These are phyloP conservation scores for Argynnis bischoffii DNA, from an alignment of 2,888 invertebrate genomes.

Conservation along the genomic window DNA sequence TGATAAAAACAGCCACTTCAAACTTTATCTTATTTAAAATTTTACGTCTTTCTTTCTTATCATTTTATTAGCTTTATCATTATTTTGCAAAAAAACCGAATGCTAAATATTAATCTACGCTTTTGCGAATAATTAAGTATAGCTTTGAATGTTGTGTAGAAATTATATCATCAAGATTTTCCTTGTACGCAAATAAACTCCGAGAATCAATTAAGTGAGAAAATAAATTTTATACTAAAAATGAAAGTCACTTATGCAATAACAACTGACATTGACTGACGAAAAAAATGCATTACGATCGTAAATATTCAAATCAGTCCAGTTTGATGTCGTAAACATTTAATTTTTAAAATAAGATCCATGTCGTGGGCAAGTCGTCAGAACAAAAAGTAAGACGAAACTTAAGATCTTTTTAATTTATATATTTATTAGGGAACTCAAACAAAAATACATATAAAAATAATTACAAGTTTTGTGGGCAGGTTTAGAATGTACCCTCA, in stretches of 20 bases:
- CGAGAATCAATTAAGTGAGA: not conserved
- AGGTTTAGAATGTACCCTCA: too few relatives aligned
- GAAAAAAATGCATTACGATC: constrained; percentile 15
- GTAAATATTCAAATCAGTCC: constrained; percentile 22
- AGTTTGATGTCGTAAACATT: constrained; percentile 15
- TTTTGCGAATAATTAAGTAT: too few relatives aligned
- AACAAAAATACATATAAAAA: too few relatives aligned
- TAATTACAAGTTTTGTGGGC: too few relatives aligned
- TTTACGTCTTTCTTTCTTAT: too few relatives aligned
- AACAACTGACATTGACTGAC: constrained; percentile 25
- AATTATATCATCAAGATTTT: too few relatives aligned
- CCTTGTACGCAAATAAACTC: not conserved
- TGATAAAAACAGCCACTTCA: not conserved
- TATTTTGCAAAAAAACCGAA: not conserved
- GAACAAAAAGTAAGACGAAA: not conserved
- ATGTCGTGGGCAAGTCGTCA: not conserved
- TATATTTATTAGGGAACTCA: too few relatives aligned
- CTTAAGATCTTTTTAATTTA: not conserved
- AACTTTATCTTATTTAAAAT: too few relatives aligned
- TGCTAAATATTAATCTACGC: not conserved
- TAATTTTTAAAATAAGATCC: not conserved
- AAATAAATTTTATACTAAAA: constrained; percentile 4
- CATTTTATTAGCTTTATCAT: too few relatives aligned
- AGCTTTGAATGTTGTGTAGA: too few relatives aligned
- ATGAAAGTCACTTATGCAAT: constrained; percentile 23